phyloP scores from a whole-genome alignment of 2,113 vertebrate genomes.

The Diadophis punctatus region DNA sequence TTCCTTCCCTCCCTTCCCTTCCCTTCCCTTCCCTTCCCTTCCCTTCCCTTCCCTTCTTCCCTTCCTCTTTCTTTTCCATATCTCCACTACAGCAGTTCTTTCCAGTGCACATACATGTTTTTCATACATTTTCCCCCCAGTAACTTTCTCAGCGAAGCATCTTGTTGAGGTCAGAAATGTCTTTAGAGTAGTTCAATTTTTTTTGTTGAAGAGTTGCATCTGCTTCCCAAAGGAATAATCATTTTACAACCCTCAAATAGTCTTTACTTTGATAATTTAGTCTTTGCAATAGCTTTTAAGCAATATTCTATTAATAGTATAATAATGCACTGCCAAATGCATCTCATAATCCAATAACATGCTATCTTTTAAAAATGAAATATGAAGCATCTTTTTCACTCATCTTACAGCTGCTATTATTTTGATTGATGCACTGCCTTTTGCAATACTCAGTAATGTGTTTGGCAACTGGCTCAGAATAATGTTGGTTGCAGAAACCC shows the following conservation, averaged over 20 bases:
- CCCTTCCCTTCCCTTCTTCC: too few relatives aligned
- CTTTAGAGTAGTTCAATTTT: slow-evolving; percentile 43
- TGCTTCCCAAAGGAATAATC: slow-evolving; percentile 31
- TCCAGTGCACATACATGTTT: slow-evolving; percentile 15
- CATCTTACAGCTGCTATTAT: not conserved
- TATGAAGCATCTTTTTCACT: not conserved
- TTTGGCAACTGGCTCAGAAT: not conserved
- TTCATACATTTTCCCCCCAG: slow-evolving; percentile 43
- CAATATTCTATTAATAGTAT: slow-evolving; percentile 33
- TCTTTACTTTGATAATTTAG: slow-evolving; percentile 6
- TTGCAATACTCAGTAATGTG: not conserved
- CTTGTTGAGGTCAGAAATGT: slow-evolving; percentile 48
- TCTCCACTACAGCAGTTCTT: slow-evolving; percentile 43
- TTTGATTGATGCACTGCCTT: not conserved
- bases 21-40: not conserved
- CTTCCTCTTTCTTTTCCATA: slow-evolving; percentile 15
- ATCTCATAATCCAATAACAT: not conserved
- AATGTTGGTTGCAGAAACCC: not conserved
- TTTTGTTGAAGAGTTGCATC: slow-evolving; percentile 37
- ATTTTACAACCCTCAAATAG: slow-evolving; percentile 32
- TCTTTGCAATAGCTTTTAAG: not conserved
- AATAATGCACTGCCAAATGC: not conserved
- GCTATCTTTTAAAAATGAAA: not conserved
- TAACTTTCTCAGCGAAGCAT: slow-evolving; percentile 41
- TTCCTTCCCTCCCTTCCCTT: too few relatives aligned